A percentile compares a stretch with the other conserved stretches of the same genome.
Conservation (phyloP, 1,140 invertebrate genomes). For the Drosophila sp. region DNA sequence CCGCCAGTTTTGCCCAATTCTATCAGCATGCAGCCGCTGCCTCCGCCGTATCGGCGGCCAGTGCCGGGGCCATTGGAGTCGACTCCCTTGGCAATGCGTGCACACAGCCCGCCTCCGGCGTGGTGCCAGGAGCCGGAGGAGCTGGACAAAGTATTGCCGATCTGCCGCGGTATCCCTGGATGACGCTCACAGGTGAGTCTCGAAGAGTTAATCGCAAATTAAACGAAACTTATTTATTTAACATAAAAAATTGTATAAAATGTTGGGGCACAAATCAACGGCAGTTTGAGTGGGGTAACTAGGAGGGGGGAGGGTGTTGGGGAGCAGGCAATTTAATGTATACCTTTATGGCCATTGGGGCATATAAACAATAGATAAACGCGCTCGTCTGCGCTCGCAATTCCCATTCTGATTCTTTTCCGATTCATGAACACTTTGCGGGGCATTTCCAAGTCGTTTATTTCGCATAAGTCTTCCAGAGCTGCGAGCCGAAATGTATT, state of each 20-base stretch:
- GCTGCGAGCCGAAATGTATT: conserved; percentile 45
- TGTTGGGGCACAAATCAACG: conserved; percentile 54
- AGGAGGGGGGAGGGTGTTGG: not conserved
- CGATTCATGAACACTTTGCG: conserved; percentile 73
- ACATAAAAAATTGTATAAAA: conserved; percentile 46
- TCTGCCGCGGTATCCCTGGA: conserved; percentile 97
- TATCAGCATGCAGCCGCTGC: conserved; percentile 91
- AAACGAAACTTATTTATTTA: conserved; percentile 22
- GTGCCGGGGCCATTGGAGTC: conserved; percentile 84
- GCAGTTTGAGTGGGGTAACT: conserved; percentile 4
- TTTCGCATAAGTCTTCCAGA: conserved; percentile 73
- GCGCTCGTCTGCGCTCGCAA: conserved; percentile 56
- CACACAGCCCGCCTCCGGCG: conserved; percentile 86
- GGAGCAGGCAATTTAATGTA: conserved; percentile 46
- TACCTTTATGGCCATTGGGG: conserved; percentile 49
- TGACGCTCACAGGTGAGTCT: conserved; percentile 95
- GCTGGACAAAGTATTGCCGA: conserved; percentile 90
- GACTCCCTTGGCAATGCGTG: conserved; percentile 83
- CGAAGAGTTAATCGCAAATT: not conserved
- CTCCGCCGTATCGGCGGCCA: conserved; percentile 84
- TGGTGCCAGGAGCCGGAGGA: conserved; percentile 83
- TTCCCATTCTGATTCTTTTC: conserved; percentile 36
- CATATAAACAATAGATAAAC: conserved; percentile 78
- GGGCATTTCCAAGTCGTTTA: conserved; percentile 74
- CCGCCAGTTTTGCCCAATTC: conserved; percentile 89